Conservation (phyloP, 64 coral and sea anemone genomes). For the Hydrozoanthus tunicans region DNA sequence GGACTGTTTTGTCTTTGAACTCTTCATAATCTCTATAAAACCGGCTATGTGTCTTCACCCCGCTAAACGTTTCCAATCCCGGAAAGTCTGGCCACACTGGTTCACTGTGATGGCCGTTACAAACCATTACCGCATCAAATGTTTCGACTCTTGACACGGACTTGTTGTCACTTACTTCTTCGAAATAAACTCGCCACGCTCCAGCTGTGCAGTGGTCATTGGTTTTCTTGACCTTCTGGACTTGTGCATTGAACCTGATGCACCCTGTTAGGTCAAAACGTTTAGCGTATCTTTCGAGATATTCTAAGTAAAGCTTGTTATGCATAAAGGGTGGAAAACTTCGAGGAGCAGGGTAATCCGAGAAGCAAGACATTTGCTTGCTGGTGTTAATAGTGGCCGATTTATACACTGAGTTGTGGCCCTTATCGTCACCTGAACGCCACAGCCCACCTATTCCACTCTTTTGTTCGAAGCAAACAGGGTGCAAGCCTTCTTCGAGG, state of each 20-base stretch:
- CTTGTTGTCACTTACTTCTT: background rate
- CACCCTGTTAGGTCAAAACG: slow-evolving; percentile 24
- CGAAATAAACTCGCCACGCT: slow-evolving; percentile 30
- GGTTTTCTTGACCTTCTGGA: slow-evolving; percentile 1
- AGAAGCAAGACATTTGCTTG: slow-evolving; percentile 45
- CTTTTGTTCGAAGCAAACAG: slow-evolving; percentile 59
- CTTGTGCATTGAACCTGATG: slow-evolving; percentile 44
- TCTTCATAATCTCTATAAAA: slow-evolving; percentile 26
- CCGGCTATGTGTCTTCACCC: slow-evolving; percentile 32
- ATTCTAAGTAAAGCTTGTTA: background rate
- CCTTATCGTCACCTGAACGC: background rate
- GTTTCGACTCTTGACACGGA: background rate
- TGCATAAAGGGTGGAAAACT: slow-evolving; percentile 44
- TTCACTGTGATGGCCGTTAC: slow-evolving; percentile 49
- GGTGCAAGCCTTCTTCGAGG: slow-evolving; percentile 57
- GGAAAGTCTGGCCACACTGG: slow-evolving; percentile 14
- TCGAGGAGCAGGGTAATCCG: slow-evolving; percentile 45
- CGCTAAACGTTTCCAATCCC: slow-evolving; percentile 38
- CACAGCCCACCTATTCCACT: slow-evolving; percentile 41
- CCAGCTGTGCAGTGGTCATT: slow-evolving; percentile 6
- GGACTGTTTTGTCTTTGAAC: slow-evolving; percentile 51
- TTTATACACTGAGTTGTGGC: slow-evolving; percentile 16
- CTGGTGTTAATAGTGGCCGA: slow-evolving; percentile 44
- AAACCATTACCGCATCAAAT: slow-evolving; percentile 69
- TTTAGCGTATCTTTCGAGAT: slow-evolving; percentile 14